Base-by-base conservation (phyloP, 2,797 vertebrate genomes). In the Pseudomugil tenellus region DNA sequence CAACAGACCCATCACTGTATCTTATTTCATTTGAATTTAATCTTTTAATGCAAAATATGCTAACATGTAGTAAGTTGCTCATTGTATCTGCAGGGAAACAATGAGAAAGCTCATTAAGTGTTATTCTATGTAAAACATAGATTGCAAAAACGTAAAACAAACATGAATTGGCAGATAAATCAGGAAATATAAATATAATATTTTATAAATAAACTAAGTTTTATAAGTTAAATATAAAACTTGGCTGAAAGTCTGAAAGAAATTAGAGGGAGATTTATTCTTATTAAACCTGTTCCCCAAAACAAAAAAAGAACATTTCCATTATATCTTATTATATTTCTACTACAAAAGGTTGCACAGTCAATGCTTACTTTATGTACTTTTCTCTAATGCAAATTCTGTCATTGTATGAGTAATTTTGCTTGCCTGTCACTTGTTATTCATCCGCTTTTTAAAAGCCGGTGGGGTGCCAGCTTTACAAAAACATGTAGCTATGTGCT, bases 1-100 rank as follows among this genome's bases (percentile, higher is more conserved):
- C 65, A 76, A 71, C 57, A 59, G 72, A 70, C 39, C 71, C 63
- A 56, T 29, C 61, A 62, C 54, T 64, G 68, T 70, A 76, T 37
- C 76, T 55, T 74, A 77, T 87, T 77, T 91, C 90, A 89, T 84
- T 84, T 56, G 72, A 84, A 82, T 66, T 46, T 67, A 52, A 81
- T 55, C 63, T 83, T 77, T 86, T 79, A 55, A 69, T 81, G 66
- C 54, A 76, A 63, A 80, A 79, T 56, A 71, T 67, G 70, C 25
- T 21, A 48, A 43, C 72, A 56, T 14, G 32, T 1, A 31, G 26
- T 66, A 72, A 67, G 67, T 21, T 64, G 43, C 63, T 63, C 49
- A 34, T 25, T 21, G 70, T 73, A 51, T 77, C 31, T 70, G 58
- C 41, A 25, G 19, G 52, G 16, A 70, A 65, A 61, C 31, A 34